Evolutionary conservation across 2,888 invertebrate species (phyloP).

Genomic region (Trichogramma evanescens): DNA sequence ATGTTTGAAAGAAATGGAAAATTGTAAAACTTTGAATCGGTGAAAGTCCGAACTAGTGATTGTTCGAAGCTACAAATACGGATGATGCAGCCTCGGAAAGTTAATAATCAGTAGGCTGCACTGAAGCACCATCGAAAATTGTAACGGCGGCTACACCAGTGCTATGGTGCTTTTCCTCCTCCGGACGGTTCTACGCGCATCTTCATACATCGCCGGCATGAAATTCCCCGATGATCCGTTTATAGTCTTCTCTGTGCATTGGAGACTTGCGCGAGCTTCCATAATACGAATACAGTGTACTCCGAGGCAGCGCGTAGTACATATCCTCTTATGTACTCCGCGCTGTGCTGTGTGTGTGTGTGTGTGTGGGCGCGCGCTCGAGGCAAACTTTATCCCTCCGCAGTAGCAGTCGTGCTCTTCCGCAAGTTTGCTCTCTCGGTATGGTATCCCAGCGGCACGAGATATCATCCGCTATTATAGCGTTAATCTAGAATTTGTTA

Average conservation of each 20-base stretch:
- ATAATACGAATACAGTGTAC: not conserved
- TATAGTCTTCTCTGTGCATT: constrained; percentile 18
- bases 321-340: constrained; percentile 7
- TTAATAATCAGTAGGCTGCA: constrained; percentile 32
- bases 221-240: constrained; percentile 32
- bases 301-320: not conserved
- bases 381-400: constrained; percentile 17
- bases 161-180: not conserved
- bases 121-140: constrained; percentile 37
- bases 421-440: constrained; percentile 32
- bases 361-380: not conserved
- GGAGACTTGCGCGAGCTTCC: constrained; percentile 9
- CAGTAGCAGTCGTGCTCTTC: constrained; percentile 23
- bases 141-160: constrained; percentile 26
- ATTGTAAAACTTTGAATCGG: too few relatives aligned
- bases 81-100: constrained; percentile 20
- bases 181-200: not conserved
- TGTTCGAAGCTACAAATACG: too few relatives aligned
- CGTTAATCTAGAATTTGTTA: constrained; percentile 37
- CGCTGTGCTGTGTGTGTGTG: not conserved
- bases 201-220: constrained; percentile 7
- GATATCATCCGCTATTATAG: constrained; percentile 41
- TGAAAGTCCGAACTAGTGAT: too few relatives aligned
- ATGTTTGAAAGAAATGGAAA: too few relatives aligned
- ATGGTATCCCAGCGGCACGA: constrained; percentile 32